These are phyloP conservation scores for Punctoribates punctum DNA, from an alignment of 2,888 invertebrate genomes.

Conservation along the genomic window DNA sequence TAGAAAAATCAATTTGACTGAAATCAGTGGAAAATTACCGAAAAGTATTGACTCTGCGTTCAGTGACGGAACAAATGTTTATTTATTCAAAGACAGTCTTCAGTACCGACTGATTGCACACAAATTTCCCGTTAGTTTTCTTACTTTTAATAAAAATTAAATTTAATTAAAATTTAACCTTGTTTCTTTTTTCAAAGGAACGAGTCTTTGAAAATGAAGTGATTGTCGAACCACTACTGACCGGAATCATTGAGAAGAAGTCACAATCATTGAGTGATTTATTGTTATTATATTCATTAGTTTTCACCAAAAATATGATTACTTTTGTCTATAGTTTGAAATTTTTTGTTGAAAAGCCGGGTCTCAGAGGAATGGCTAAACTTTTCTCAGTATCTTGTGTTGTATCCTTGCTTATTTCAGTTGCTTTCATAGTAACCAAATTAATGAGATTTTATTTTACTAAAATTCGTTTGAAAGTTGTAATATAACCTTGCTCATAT, in stretches of 20 bases:
- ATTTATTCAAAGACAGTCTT: not conserved
- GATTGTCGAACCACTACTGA: not conserved
- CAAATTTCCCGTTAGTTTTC: not conserved
- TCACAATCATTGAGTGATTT: not conserved
- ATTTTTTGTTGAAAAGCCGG: too few species aligned
- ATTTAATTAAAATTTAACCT: not conserved
- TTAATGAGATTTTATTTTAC: too few species aligned
- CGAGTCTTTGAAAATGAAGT: not conserved
- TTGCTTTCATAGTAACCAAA: too few species aligned
- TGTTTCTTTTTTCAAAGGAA: not conserved
- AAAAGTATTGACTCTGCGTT: constrained; percentile 14
- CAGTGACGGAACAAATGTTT: not conserved
- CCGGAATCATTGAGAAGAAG: not conserved
- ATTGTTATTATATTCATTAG: not conserved
- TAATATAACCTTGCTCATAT: too few species aligned
- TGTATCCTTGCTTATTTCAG: too few species aligned
- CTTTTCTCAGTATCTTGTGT: too few species aligned
- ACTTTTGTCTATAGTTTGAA: too few species aligned
- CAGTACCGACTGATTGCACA: not conserved
- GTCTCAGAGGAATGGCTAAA: too few species aligned
- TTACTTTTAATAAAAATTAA: not conserved
- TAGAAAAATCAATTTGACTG: not conserved
- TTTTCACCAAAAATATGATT: not conserved
- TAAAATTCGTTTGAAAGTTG: too few species aligned
- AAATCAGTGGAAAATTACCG: not conserved